Evolutionary conservation across 2,888 invertebrate species (phyloP), one percentile per base, ranked within the genome.

Genomic region (Caenorhabditis sp.): DNA sequence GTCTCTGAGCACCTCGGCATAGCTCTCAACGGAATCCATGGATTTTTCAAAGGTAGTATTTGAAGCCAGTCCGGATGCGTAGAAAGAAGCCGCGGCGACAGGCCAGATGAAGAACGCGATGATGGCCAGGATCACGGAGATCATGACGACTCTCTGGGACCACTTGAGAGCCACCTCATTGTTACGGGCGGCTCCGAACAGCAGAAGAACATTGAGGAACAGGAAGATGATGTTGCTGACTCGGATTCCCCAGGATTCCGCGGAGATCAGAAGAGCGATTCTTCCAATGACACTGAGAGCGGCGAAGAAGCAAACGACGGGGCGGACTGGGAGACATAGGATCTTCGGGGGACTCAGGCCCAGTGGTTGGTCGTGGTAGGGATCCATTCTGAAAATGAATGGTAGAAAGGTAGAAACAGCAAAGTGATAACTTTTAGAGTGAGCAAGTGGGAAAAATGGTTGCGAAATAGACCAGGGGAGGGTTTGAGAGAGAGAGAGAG

Each of bases 351-450:
- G 50, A 40, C 60, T 47, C 0, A 74, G 51, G 18, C 67, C 67
- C 4, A 74, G 53, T 24, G 74, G 51, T 53, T 35, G 74, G 26
- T 60, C 60, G 35, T 44, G 47, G 40, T 51, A 11, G 58, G 55
- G 64, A 32, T 67, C 67, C 74, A 74, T 74, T 67, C 67, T 72
- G 50, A 15, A 72, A 64, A n/a, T n/a, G n/a, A n/a, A n/a, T n/a
- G n/a, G n/a, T n/a, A 6, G 9, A 24, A 18, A 28, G 4, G 24
- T 15, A 20, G 22, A 4, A 13, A 37, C 37, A 5, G 32, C 24
- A 13, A 18, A 22, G 35, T 20, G 28, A 53, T 18, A 32, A 32
- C 32, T 32, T 32, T 32, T 32, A 32, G 32, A 32, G 5, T 32
- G 32, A 32, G 32, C 32, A 32, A 32, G 5, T 32, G 32, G 32